Evolutionary conservation across 92 coral and sea anemone genomes (phyloP), one percentile per base, ranked within the genome.

Genomic region (Meandrina meandrites): DNA sequence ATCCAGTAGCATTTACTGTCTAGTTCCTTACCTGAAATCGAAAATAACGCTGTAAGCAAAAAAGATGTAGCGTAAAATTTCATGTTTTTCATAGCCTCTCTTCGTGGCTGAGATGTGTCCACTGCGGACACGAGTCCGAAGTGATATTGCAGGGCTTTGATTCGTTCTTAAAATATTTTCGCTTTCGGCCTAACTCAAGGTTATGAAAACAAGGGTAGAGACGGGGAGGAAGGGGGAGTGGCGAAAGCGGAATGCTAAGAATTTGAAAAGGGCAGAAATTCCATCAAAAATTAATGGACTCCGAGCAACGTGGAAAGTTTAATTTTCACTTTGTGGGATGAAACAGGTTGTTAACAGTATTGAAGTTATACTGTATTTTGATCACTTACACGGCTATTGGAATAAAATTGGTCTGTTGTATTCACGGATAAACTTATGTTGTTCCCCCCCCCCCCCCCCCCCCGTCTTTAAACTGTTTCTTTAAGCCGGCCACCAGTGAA

Each of bases 21-120:
- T 50, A 8, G 31, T 15, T 40, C 66, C 83, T 58, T 79, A 79
- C 83, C 83, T 58, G 71, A 37, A 35, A 56, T 56, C 31, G 31
- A 58, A 21, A 79, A 37, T 51, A 79, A 28, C 17, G 83, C 34
- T 57, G 31, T 16, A 36, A 79, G 72, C 17, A 58, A 67, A 31
- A 79, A 19, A 2, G 45, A 3, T 36, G 34, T 51, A 34, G 36
- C 58, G 83, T 11, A 17, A 78, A 50, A 37, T 22, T 14, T 58
- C 83, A 79, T 58, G 30, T 58, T 36, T 60, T 28, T 5, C 36
- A 34, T 0, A 2, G 62, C 10, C 8, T 47, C 5, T 30, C 37
- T 18, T 30, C 27, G 7, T 27, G 0, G 66, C 66, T 16, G 27
- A 22, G 47, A 32, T 16, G 83, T 19, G 78, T 35, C 36, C 51